Evolutionary conservation across 1,140 invertebrate genomes (phyloP).

Genomic region (Meloidogyne exigua): DNA sequence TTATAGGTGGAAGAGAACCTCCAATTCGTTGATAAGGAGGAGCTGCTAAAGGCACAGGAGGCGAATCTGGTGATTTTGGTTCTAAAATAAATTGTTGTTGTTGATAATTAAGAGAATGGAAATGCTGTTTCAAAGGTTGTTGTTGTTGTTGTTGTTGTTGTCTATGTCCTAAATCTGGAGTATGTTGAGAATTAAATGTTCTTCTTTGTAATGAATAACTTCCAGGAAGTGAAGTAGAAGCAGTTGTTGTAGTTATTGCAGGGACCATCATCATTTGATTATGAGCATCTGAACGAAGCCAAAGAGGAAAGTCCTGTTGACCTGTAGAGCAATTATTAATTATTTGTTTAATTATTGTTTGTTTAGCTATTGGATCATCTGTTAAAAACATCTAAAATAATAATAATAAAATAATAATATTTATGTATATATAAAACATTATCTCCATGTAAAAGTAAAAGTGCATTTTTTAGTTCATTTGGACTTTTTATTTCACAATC

Average conservation of each 20-base stretch:
- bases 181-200: slow-evolving; percentile 6
- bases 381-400: slow-evolving; percentile 34
- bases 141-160: slow-evolving; percentile 1
- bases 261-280: not conserved
- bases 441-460: slow-evolving; percentile 29
- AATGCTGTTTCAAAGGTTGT: not conserved
- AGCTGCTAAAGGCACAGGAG: slow-evolving; percentile 22
- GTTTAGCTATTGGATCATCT: slow-evolving; percentile 40
- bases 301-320: slow-evolving; percentile 8
- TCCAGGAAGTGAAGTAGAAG: slow-evolving; percentile 4
- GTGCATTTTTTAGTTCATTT: slow-evolving; percentile 34
- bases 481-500: not conserved
- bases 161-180: slow-evolving; percentile 3
- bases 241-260: not conserved
- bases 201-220: not conserved
- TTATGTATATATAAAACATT: not conserved
- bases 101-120: not conserved
- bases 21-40: slow-evolving; percentile 22
- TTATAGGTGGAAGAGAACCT: slow-evolving; percentile 14
- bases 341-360: slow-evolving; percentile 37
- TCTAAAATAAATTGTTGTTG: slow-evolving; percentile 3
- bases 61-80: not conserved
- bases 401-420: not conserved
- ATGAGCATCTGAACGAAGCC: slow-evolving; percentile 7
- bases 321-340: slow-evolving; percentile 22